Evolutionary conservation across 1,140 invertebrate genomes (phyloP).

Genomic region (Cyclargus thomasi): DNA sequence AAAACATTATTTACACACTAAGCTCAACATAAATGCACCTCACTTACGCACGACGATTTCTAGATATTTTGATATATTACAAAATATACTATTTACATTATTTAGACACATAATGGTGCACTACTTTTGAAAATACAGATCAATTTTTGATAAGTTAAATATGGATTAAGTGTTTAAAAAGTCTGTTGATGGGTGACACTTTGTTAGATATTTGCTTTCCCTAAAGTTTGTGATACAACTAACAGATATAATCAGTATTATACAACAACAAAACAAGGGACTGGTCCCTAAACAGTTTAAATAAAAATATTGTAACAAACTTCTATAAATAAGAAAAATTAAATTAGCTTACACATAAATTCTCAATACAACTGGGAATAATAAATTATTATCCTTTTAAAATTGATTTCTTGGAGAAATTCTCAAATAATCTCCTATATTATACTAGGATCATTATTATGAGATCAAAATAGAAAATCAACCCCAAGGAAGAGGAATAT

Average conservation of each 20-base stretch:
- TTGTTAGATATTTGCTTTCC: not conserved
- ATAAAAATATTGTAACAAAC: not conserved
- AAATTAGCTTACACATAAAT: not conserved
- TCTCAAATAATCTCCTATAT: too few species aligned
- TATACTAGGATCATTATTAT: not conserved
- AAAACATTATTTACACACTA: slow-evolving; percentile 25
- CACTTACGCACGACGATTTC: slow-evolving; percentile 11
- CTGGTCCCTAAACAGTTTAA: not conserved
- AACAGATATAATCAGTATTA: not conserved
- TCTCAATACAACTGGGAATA: not conserved
- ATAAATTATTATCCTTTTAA: not conserved
- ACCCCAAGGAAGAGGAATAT: not conserved
- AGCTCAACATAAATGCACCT: slow-evolving; percentile 20
- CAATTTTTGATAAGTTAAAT: not conserved
- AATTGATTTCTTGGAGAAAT: not conserved
- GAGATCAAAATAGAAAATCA: not conserved
- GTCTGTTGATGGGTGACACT: not conserved
- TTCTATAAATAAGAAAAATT: not conserved
- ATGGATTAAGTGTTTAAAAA: not conserved
- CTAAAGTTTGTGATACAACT: not conserved
- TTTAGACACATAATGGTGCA: slow-evolving; percentile 9
- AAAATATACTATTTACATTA: slow-evolving; percentile 29
- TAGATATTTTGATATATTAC: slow-evolving; percentile 32
- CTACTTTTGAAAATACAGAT: not conserved
- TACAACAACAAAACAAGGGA: not conserved